Evolutionary conservation across 2,113 vertebrate species (phyloP), one percentile per base, ranked within the genome.

Genomic region (Gallinago undulata): DNA sequence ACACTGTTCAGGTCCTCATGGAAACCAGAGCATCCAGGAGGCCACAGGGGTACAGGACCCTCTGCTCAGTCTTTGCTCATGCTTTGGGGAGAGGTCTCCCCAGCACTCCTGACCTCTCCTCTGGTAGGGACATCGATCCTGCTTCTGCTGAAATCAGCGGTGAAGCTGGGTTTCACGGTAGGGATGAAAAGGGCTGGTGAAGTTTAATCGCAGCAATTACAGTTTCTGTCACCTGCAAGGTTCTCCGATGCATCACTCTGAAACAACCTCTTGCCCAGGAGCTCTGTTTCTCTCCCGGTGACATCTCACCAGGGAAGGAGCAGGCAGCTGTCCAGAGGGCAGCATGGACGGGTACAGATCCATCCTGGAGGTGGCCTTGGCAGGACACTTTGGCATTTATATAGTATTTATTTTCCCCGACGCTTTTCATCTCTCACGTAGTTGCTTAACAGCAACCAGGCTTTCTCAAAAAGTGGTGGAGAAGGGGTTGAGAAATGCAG

Each of bases 151-250:
- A 41, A 69, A 79, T 66, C 69, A 77, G 69, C 90, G 35, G 66
- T 0, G 0, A 45, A 72, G 45, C 64, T 67, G 89, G 35, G 24
- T 86, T 90, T 93, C 79, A 24, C 1, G 0, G 47, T 9, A 25
- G 37, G 28, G 31, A 22, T 78, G 69, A 73, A 73, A 57, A 0
- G 17, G 81, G 53, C 73, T 13, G 5, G 59, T n/a, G 91, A 77
- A 70, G 82, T 93, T 95, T 85, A 84, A 94, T 91, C 88, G 55
- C 92, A 62, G 90, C 95, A 92, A 89, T 92, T 94, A 92, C 51
- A 37, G 86, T 69, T 96, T 79, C 90, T 96, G 92, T 90, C 94
- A 89, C 88, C 92, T 16, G 13, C 95, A 89, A 92, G 94, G 95
- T 56, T 90, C 80, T 48, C 83, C 3, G 13, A 81, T 90, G 84